These are phyloP conservation scores for Ephestia elutella DNA, from an alignment of 1,140 invertebrate species.

Conservation along the genomic window DNA sequence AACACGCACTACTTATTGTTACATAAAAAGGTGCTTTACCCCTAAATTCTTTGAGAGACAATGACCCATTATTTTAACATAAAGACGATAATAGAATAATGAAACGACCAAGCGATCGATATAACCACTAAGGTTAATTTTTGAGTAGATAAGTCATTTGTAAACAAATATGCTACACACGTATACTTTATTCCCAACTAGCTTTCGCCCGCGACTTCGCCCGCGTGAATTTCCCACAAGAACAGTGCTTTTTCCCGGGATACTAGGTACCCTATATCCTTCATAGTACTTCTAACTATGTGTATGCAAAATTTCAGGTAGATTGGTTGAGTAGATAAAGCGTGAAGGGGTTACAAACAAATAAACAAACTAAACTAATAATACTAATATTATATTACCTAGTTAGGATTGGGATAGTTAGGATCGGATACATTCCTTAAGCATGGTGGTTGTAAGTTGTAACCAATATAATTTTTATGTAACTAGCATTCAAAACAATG, in stretches of 20 bases:
- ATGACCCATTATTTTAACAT: background rate
- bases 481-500: slow-evolving; percentile 30
- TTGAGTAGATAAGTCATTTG: background rate
- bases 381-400: too few relatives aligned
- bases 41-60: background rate
- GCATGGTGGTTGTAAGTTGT: slow-evolving; percentile 24
- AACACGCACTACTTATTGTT: background rate
- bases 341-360: too few relatives aligned
- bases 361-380: too few relatives aligned
- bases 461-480: slow-evolving; percentile 20
- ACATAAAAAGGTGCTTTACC: background rate
- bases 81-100: slow-evolving; percentile 1
- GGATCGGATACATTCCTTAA: slow-evolving; percentile 14
- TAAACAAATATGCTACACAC: slow-evolving; percentile 6
- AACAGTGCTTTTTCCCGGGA: too few relatives aligned
- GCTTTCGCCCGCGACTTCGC: too few relatives aligned
- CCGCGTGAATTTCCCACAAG: too few relatives aligned
- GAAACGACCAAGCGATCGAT: background rate
- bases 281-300: too few relatives aligned
- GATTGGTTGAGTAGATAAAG: too few relatives aligned
- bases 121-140: background rate
- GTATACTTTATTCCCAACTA: too few relatives aligned
- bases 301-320: too few relatives aligned
- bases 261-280: too few relatives aligned
- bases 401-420: too few relatives aligned